Evolutionary conservation across 2,113 vertebrate species (phyloP).

Genomic region (Lagopus leucura): DNA sequence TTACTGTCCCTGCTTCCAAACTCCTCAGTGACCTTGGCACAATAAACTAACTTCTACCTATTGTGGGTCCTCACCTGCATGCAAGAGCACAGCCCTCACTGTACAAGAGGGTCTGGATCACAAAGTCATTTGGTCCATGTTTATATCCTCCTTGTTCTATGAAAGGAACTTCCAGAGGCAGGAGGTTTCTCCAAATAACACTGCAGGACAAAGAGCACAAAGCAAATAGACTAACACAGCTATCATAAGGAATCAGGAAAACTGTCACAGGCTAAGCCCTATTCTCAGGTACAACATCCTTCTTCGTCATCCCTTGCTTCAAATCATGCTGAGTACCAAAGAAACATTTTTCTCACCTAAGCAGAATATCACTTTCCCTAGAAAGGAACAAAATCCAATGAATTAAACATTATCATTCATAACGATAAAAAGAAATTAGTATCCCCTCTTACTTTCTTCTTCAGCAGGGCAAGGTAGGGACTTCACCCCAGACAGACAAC

Average conservation of each 20-base stretch:
- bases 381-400: conserved; percentile 67
- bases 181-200: neutral
- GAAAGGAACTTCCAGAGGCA: neutral
- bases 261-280: neutral
- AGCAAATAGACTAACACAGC: neutral
- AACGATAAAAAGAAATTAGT: conserved; percentile 67
- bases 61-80: rapidly evolving
- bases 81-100: neutral
- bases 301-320: conserved; percentile 60
- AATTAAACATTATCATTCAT: conserved; percentile 73
- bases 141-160: neutral
- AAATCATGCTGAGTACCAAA: conserved; percentile 72
- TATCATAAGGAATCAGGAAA: conserved; percentile 46
- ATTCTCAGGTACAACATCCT: neutral
- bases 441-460: conserved; percentile 62
- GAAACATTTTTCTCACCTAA: conserved; percentile 73
- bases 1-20: neutral
- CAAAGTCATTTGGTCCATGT: rapidly evolving
- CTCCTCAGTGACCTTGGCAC: neutral
- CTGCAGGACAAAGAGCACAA: neutral
- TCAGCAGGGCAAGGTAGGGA: conserved; percentile 32
- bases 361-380: conserved; percentile 69
- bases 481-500: conserved; percentile 44
- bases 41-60: neutral
- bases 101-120: rapidly evolving